Base-by-base conservation (phyloP, 2,113 vertebrate genomes). In the Tychaedon coryphoeus region DNA sequence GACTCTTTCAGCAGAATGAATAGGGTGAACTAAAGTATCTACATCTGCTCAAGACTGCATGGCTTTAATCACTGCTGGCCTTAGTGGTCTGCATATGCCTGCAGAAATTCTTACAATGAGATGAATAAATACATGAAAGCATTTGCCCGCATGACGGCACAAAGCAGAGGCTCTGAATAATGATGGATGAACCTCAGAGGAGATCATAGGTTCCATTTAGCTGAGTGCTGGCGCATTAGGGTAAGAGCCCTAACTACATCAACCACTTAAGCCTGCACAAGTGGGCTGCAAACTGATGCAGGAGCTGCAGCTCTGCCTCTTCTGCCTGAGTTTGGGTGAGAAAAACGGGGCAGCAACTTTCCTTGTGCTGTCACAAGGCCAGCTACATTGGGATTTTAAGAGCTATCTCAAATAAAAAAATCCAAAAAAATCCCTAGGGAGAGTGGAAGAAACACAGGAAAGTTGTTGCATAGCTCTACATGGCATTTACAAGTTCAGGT, bases 51-150 rank as follows among this genome's bases (percentile, higher is more conserved):
- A 94, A 66, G 90, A 42, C 85, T 96, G 90, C 92, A 67, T 70
- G 77, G 75, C 76, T 97, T 96, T 96, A 88, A 97, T 96, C 93
- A 92, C 88, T 71, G 51, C 61, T 92, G 77, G 95, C 92, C 95
- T 83, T 84, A 95, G 90, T 92, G 86, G 90, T 84, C 95, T 95
- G 88, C 90, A 92, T 90, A 93, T 83, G 85, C 93, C 93, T 88
- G 82, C 93, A 90, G 91, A 93, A 93, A 93, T 95, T 78, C 94
- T 90, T 82, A 86, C 94, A 96, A 82, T 82, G 75, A 86, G 90
- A 81, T 90, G 86, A 94, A 97, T 95, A 96, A 92, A 95, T 94
- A 94, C 92, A 90, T 74, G 82, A 95, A 96, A 95, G 67, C 65
- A 4, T 90, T 94, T 86, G 92, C 82, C 92, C 1, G 25, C 86